Evolutionary conservation across 2,888 invertebrate species (phyloP).

Genomic region (Xylota sylvarum): DNA sequence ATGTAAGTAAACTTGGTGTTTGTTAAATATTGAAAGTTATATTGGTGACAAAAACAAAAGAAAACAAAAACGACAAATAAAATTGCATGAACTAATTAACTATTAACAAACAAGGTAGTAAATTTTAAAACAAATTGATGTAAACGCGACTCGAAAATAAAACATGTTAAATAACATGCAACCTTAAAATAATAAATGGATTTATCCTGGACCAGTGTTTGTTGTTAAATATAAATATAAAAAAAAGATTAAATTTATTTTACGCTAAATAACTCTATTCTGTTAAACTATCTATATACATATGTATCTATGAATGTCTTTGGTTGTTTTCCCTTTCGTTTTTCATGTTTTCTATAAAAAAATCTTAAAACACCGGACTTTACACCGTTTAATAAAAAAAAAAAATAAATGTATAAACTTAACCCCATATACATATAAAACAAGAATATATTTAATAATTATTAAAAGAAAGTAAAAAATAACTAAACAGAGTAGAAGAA

Average conservation of each 20-base stretch:
- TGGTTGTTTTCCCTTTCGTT: conserved; percentile 20
- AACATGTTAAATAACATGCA: conserved; percentile 44
- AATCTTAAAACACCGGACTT: conserved; percentile 66
- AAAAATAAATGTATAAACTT: conserved; percentile 13
- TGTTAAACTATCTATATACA: conserved; percentile 50
- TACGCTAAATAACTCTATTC: conserved; percentile 63
- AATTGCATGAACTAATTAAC: conserved; percentile 54
- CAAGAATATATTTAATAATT: conserved; percentile 39
- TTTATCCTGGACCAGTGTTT: conserved; percentile 76
- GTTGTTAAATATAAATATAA: conserved; percentile 73
- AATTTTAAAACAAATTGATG: conserved; percentile 49
- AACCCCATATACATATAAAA: conserved; percentile 44
- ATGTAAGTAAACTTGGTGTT: conserved; percentile 54
- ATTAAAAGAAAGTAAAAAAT: conserved; percentile 19
- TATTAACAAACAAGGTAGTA: conserved; percentile 28
- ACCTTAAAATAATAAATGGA: conserved; percentile 67
- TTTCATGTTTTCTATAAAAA: conserved; percentile 33
- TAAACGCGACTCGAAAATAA: conserved; percentile 26
- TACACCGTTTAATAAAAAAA: conserved; percentile 65
- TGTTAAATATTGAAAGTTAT: conserved; percentile 59
- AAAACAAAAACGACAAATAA: conserved; percentile 19
- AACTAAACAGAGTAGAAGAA: background rate
- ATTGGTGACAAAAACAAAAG: conserved; percentile 32
- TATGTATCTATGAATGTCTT: conserved; percentile 34
- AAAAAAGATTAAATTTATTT: conserved; percentile 42